phyloP scores from a whole-genome alignment of 1,140 invertebrate genomes.

The Drosophila trapezifrons region DNA sequence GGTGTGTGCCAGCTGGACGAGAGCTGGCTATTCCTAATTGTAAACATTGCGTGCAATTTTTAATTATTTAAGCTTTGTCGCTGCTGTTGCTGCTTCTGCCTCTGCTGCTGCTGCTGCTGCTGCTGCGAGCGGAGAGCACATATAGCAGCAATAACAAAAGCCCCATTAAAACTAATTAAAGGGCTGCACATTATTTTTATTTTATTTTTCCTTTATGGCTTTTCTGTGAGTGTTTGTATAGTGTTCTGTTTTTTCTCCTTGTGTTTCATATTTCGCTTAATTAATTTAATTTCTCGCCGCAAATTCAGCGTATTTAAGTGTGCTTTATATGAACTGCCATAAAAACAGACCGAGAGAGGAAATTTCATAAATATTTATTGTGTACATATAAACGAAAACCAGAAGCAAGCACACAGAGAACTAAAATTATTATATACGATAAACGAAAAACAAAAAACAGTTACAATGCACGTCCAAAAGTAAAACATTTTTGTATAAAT shows the following conservation, averaged over 20 bases:
- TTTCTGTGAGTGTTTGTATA: slow-evolving; percentile 53
- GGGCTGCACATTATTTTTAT: slow-evolving; percentile 76
- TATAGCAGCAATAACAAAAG: slow-evolving; percentile 57
- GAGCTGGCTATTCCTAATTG: slow-evolving; percentile 78
- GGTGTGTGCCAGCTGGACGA: slow-evolving; percentile 40
- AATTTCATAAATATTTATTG: slow-evolving; percentile 73
- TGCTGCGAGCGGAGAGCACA: slow-evolving; percentile 12
- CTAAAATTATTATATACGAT: slow-evolving; percentile 61
- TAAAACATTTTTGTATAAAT: slow-evolving; percentile 45
- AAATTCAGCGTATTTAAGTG: slow-evolving; percentile 74
- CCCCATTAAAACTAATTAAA: slow-evolving; percentile 82
- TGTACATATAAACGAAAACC: slow-evolving; percentile 58
- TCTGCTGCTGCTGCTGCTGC: slow-evolving; percentile 12
- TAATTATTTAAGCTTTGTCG: slow-evolving; percentile 82
- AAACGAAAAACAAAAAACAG: slow-evolving; percentile 45
- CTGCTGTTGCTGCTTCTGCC: slow-evolving; percentile 18
- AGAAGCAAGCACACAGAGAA: slow-evolving; percentile 72
- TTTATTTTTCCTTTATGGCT: slow-evolving; percentile 63
- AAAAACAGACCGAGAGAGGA: slow-evolving; percentile 59
- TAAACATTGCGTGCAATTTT: slow-evolving; percentile 84
- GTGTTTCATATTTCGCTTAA: slow-evolving; percentile 74
- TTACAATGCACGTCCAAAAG: slow-evolving; percentile 75
- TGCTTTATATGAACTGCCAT: slow-evolving; percentile 79
- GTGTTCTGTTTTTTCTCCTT: slow-evolving; percentile 25
- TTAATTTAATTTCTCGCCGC: slow-evolving; percentile 77